Base-by-base conservation (phyloP, 2,888 invertebrate genomes). In the Branchellion lobata region DNA sequence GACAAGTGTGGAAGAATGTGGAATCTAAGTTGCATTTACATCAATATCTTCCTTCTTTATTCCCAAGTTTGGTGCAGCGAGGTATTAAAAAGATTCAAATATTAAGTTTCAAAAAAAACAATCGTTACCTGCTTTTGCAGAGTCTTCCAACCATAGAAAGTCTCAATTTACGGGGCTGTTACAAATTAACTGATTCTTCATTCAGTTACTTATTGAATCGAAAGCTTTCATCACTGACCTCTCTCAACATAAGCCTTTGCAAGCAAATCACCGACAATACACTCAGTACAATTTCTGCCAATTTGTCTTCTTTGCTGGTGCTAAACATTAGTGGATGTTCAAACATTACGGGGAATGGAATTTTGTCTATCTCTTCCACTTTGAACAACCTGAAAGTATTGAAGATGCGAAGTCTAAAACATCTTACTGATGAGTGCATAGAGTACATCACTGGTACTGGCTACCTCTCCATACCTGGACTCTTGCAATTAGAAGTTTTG, bases 191-290 rank as follows among this genome's bases (percentile, higher is more conserved):
- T 57, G 96, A 96, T 87, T 90, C 91, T 71, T 93, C 93, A 73
- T 89, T 96, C 81, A 91, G 92, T 65, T 93, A 93, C 85, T 94
- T 95, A 1, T 92, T 96, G 85, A 90, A 91, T 71, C 84, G 85
- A 57, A 93, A 93, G 83, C 90, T 93, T 82, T 92, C 93, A 77
- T 91, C 92, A 51, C 89, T 96, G 78, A 92, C 92, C 82, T 91
- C 92, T 84, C 90, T 96, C 82, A 94, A 96, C 88, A 90, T 96
- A 78, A 94, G 94, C 71, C 89, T 96, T 80, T 96, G 96, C 89
- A 96, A 96, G 88, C 95, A 95, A 89, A 92, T 96, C 81, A 94
- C 94, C n/a, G 96, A 96, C 88, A 92, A 92, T 36, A 93, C 94
- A 77, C 90, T 96, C 34, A 92, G 92, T 27, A 90, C 92, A 85